A percentile compares a stretch with the other conserved stretches of the same genome.
phyloP scores from a whole-genome alignment of 2,113 vertebrate species.

The Caracal caracal region DNA sequence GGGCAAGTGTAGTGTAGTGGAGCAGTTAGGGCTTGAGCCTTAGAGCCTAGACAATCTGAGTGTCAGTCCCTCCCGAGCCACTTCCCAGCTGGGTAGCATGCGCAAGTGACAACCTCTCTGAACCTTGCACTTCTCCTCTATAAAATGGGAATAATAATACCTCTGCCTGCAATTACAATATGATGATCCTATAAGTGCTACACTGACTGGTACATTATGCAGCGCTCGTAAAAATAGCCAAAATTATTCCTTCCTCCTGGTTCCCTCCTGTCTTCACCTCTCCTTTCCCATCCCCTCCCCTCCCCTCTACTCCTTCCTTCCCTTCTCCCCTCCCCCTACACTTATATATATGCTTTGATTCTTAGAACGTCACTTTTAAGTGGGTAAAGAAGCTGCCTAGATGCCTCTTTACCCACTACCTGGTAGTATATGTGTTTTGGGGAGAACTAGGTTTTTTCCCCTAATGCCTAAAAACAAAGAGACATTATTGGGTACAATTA shows the following conservation, averaged over 20 bases:
- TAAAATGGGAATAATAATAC: not conserved
- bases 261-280: not conserved
- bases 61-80: not conserved
- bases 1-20: not conserved
- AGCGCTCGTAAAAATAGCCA: not conserved
- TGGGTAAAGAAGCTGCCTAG: not conserved
- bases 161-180: not conserved
- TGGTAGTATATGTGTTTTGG: not conserved
- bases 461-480: slow-evolving; percentile 69
- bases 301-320: not conserved
- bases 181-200: not conserved
- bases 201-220: not conserved
- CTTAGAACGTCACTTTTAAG: not conserved
- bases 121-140: not conserved
- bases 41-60: not conserved
- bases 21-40: not conserved
- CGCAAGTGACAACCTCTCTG: not conserved
- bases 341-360: not conserved
- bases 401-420: not conserved
- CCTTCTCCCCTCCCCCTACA: not conserved
- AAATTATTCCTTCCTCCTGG: not conserved
- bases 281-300: too few species aligned
- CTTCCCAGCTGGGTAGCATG: not conserved
- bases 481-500: slow-evolving; percentile 80
- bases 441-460: not conserved